These are phyloP conservation scores for Heteromyza rotundicornis DNA, from an alignment of 2,888 invertebrate genomes.

Conservation along the genomic window DNA sequence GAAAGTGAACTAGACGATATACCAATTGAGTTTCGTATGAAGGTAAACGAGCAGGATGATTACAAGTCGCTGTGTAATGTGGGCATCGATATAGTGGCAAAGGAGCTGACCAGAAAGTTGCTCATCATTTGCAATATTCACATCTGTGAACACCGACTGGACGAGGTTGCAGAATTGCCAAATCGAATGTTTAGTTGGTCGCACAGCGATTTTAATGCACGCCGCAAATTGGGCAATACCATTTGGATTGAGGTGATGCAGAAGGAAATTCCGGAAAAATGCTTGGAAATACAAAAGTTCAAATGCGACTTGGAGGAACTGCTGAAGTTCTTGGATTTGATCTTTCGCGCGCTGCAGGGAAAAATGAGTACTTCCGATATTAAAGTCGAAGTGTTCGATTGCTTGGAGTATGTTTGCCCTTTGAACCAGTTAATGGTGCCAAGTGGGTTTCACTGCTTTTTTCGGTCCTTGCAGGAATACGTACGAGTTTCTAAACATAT, in stretches of 20 bases:
- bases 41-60: too few species aligned
- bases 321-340: conserved; percentile 3
- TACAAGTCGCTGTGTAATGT: neutral
- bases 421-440: too few species aligned
- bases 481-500: neutral
- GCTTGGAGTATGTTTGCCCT: neutral
- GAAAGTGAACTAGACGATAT: too few species aligned
- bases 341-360: conserved; percentile 15
- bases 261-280: neutral
- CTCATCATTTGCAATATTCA: conserved; percentile 1
- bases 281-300: conserved; percentile 23
- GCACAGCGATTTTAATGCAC: conserved; percentile 21
- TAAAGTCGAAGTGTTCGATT: neutral
- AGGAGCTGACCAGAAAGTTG: conserved; percentile 2
- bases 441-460: too few species aligned
- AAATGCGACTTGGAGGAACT: conserved; percentile 21
- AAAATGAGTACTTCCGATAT: neutral
- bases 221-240: conserved; percentile 19
- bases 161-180: too few species aligned
- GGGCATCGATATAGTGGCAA: conserved; percentile 11
- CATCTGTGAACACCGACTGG: conserved; percentile 5
- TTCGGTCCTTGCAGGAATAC: conserved; percentile 14
- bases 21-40: too few species aligned
- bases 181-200: conserved; percentile 24
- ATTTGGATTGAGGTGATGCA: conserved; percentile 26